These are phyloP conservation scores for Sinonovacula constricta DNA, from an alignment of 1,140 invertebrate species.

Conservation along the genomic window DNA sequence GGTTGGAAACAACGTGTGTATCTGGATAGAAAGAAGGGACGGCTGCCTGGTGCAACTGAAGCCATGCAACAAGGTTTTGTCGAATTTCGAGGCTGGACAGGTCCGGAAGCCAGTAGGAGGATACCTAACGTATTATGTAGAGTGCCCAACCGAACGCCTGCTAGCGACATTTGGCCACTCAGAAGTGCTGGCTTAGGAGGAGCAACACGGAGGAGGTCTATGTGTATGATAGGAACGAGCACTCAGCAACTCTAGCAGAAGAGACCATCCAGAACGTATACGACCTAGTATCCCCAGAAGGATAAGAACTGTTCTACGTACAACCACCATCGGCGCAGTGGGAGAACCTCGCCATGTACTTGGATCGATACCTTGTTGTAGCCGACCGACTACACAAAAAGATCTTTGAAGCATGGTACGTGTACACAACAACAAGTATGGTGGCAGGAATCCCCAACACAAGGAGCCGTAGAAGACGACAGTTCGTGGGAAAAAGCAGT, in stretches of 20 bases:
- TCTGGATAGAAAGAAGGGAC: not conserved
- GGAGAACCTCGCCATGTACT: not conserved
- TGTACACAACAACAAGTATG: not conserved
- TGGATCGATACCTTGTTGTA: not conserved
- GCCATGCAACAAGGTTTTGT: not conserved
- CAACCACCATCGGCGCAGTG: not conserved
- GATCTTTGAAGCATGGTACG: not conserved
- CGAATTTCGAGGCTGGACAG: conserved; percentile 5
- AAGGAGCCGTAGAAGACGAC: not conserved
- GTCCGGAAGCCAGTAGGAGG: not conserved
- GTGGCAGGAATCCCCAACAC: not conserved
- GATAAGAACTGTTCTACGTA: not conserved
- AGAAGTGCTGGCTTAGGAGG: not conserved
- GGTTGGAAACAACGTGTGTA: not conserved
- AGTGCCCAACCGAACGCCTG: not conserved
- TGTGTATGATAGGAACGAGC: no score
- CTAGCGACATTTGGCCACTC: not conserved
- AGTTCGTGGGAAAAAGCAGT: not conserved
- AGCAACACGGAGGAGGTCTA: no score
- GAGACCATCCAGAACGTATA: not conserved
- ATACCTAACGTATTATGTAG: not conserved
- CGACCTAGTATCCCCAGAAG: not conserved
- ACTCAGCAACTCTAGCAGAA: not conserved
- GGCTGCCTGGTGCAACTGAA: not conserved
- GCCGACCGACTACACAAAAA: not conserved